These are phyloP conservation scores for Sebastolobus alascanus DNA, from an alignment of 2,797 vertebrate species.

Conservation along the genomic window DNA sequence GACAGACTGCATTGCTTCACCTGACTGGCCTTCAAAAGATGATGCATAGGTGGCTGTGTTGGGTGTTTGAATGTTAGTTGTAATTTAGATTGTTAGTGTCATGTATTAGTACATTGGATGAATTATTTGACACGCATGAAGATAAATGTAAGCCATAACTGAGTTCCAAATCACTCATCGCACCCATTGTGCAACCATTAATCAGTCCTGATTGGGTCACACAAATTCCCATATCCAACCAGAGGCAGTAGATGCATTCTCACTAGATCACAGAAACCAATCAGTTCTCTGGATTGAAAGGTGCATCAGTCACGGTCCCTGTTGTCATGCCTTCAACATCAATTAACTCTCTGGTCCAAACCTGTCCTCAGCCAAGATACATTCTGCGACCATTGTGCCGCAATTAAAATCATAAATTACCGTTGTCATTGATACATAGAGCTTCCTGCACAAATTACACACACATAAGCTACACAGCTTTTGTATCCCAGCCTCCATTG, in stretches of 20 bases:
- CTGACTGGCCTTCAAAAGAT: constrained; percentile 16
- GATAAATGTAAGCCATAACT: not conserved
- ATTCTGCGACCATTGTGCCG: not conserved
- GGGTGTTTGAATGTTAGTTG: not conserved
- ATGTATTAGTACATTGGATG: not conserved
- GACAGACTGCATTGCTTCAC: not conserved
- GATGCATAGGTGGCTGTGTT: not conserved
- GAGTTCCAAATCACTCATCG: constrained; percentile 26
- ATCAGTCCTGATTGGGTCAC: constrained; percentile 38
- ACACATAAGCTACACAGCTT: not conserved
- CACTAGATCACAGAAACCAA: constrained; percentile 32
- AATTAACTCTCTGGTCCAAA: constrained; percentile 25
- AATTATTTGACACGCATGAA: constrained; percentile 8
- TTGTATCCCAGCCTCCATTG: not conserved
- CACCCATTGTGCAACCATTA: constrained; percentile 8
- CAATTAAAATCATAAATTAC: constrained; percentile 50
- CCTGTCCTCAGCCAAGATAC: not conserved
- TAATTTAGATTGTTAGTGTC: not conserved
- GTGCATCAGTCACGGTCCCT: constrained; percentile 51
- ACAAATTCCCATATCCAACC: constrained; percentile 14
- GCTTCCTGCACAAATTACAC: constrained; percentile 17
- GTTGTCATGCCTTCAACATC: constrained; percentile 21
- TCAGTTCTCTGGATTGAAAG: constrained; percentile 25
- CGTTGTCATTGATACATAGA: constrained; percentile 6
- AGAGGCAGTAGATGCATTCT: constrained; percentile 1